Conservation (phyloP, 2,888 invertebrate genomes). For the Acrocyrtus sp. region DNA sequence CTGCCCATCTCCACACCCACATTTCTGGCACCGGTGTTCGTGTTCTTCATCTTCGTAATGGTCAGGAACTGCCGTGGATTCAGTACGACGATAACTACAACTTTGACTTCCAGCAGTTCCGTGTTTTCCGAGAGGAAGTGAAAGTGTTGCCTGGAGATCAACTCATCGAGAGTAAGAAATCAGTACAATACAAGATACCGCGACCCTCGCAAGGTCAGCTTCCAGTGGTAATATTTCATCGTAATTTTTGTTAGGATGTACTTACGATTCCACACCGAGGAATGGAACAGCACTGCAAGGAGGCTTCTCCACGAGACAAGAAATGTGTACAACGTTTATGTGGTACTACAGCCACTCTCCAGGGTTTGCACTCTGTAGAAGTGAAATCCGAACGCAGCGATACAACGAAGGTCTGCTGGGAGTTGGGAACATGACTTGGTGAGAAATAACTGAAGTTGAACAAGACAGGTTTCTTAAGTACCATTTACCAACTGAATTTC, state of each 20-base stretch:
- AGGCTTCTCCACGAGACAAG: constrained; percentile 26
- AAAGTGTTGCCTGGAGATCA: constrained; percentile 31
- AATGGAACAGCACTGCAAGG: constrained; percentile 14
- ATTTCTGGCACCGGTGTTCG: constrained; percentile 14
- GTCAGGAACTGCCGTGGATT: constrained; percentile 31
- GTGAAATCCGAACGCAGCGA: not conserved
- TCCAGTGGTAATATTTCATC: no score
- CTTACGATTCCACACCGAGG: constrained; percentile 13
- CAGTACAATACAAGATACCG: no score
- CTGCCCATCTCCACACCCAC: constrained; percentile 31
- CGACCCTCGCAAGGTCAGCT: no score
- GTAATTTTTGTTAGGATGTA: constrained; percentile 16
- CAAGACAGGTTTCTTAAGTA: no score
- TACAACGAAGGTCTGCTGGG: not conserved
- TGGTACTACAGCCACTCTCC: constrained; percentile 22
- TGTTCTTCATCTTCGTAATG: constrained; percentile 16
- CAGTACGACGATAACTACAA: constrained; percentile 28
- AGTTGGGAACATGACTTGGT: constrained; percentile 3
- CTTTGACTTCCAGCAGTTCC: constrained; percentile 31
- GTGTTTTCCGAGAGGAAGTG: constrained; percentile 14
- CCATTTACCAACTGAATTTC: no score
- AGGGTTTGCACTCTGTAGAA: not conserved
- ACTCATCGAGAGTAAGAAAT: constrained; percentile 1
- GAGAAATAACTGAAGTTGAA: no score
- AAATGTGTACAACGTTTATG: constrained; percentile 22